Base-by-base conservation (phyloP, 2,888 invertebrate genomes). In the Polydrusus tereticollis region DNA sequence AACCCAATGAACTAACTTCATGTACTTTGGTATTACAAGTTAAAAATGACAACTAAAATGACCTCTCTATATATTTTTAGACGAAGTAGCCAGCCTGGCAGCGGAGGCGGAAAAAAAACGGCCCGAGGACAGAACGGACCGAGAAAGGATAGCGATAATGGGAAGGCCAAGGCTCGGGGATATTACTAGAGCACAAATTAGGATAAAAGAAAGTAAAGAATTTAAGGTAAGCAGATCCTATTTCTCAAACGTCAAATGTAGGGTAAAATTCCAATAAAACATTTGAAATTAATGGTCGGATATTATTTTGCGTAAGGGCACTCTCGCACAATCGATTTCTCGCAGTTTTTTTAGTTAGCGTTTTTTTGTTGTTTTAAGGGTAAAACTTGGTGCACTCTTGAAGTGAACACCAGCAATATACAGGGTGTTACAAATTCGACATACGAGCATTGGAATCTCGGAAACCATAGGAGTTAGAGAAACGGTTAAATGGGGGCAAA, bases 131-230 rank as follows among this genome's bases (percentile, higher is more conserved):
- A 86, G 92, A 57, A 91, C 91, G 33, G 93, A 94, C 77, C 92
- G 94, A 80, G 95, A 96, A 75, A 94, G 93, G 82, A 93, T 96
- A 80, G 94, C 96, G 60, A 89, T 96, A 83, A 89, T 98, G 87
- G 99, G 99, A 33, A 92, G 93, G 82, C 99, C 99, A 2, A 90
- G 94, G 79, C 89, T 96, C 74, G 99, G 99, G 2, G 97, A 98
- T 78, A 89, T 93, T 83, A 90, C 90, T 77, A 90, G 94, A 79
- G 93, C 95, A 71, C 93, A 94, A 87, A 90, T 99, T 81, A 91
- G 96, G 83, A 94, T 99, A 83, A 96, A 95, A 83, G 99, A 99
- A 87, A 98, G 97, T 88, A 96, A 96, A 86, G 99, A 99, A 87
- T 99, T 99, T 87, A 99, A 98, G 93, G 98, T 97, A 86, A 87